Conservation (phyloP, 64 coral and sea anemone species). For the Anthopleura sola region DNA sequence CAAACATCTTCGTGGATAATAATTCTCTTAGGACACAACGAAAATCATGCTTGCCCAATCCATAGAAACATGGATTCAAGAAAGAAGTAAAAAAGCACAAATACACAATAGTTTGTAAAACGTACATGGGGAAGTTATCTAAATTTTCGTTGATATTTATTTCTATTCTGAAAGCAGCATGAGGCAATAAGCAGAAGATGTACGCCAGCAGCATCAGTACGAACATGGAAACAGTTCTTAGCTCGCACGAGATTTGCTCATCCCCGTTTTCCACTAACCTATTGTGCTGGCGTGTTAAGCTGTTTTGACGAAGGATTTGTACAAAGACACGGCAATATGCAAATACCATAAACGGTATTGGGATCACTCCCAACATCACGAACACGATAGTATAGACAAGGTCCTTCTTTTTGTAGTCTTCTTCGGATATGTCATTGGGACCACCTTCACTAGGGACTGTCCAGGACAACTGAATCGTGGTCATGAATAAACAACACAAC, state of each 20-base stretch:
- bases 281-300: background rate
- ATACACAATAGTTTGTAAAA: background rate
- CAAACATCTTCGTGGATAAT: background rate
- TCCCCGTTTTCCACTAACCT: background rate
- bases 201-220: slow-evolving; percentile 8
- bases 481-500: background rate
- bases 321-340: slow-evolving; percentile 19
- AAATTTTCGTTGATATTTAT: background rate
- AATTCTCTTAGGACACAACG: background rate
- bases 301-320: slow-evolving; percentile 17
- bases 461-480: background rate
- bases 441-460: background rate
- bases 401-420: background rate
- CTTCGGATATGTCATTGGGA: background rate
- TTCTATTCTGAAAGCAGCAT: background rate
- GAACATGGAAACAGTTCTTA: slow-evolving; percentile 14
- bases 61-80: slow-evolving; percentile 18
- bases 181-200: slow-evolving; percentile 2
- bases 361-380: background rate
- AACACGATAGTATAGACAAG: background rate
- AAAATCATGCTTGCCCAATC: slow-evolving; percentile 15
- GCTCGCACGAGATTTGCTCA: background rate
- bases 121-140: background rate
- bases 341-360: background rate
- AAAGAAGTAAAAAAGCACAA: background rate